Conservation (phyloP, 2,888 invertebrate species). For the Drosophila multiciliata region DNA sequence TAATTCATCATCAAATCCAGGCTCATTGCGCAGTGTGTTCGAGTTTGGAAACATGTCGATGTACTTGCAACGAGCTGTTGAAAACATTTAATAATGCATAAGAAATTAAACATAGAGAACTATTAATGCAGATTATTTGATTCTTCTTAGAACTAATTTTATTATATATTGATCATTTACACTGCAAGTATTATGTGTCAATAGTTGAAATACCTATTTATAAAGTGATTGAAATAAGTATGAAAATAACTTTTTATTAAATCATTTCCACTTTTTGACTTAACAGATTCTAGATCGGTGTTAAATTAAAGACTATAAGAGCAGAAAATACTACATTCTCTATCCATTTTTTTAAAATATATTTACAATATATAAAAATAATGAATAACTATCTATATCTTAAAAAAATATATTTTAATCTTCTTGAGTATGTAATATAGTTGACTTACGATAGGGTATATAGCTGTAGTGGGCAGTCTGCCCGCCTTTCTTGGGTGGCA, state of each 20-base stretch:
- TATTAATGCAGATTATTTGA: not conserved
- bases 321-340: not conserved
- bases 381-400: too few species aligned
- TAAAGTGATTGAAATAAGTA: not conserved
- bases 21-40: conserved; percentile 85
- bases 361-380: not conserved
- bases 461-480: conserved; percentile 81
- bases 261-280: not conserved
- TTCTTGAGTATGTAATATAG: not conserved
- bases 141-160: not conserved
- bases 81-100: too few species aligned
- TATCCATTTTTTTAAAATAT: not conserved
- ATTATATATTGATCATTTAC: not conserved
- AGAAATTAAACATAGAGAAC: not conserved
- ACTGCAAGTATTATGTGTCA: not conserved
- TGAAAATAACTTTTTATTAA: not conserved
- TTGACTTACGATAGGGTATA: conserved; percentile 73
- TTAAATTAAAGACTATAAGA: not conserved
- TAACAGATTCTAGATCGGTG: not conserved
- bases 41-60: conserved; percentile 88
- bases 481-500: conserved; percentile 80
- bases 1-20: conserved; percentile 86
- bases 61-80: conserved; percentile 87
- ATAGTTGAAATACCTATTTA: not conserved
- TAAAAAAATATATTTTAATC: not conserved